These are phyloP conservation scores for Oeneis ivallda DNA, from an alignment of 2,888 invertebrate genomes.

Conservation along the genomic window DNA sequence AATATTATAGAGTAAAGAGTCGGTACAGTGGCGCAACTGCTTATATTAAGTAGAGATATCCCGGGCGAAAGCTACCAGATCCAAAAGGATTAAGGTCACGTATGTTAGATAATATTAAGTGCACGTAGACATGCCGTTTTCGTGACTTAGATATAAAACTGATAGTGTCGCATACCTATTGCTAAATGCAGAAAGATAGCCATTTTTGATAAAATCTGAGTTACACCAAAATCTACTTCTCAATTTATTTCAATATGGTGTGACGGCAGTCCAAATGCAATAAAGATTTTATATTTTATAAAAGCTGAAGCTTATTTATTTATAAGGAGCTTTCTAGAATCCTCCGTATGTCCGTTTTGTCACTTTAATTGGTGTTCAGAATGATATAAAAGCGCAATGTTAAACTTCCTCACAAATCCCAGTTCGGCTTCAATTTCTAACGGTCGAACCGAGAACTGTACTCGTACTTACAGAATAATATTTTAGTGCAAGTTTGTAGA, in stretches of 20 bases:
- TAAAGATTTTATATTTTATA: not conserved
- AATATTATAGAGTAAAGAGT: slow-evolving; percentile 20
- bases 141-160: slow-evolving; percentile 61
- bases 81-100: slow-evolving; percentile 70
- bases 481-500: not conserved
- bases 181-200: slow-evolving; percentile 36
- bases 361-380: slow-evolving; percentile 54
- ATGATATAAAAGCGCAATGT: slow-evolving; percentile 48
- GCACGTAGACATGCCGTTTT: slow-evolving; percentile 65
- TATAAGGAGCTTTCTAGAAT: not conserved
- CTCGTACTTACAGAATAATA: too few relatives aligned
- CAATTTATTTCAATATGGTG: too few relatives aligned
- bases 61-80: slow-evolving; percentile 50
- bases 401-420: slow-evolving; percentile 56
- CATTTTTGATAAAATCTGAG: not conserved
- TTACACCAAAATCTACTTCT: not conserved
- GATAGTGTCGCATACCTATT: slow-evolving; percentile 41
- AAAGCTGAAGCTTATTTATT: not conserved
- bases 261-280: too few relatives aligned
- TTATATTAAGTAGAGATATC: slow-evolving; percentile 46
- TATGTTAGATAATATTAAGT: slow-evolving; percentile 67
- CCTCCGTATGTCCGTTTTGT: slow-evolving; percentile 29
- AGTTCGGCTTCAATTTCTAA: slow-evolving; percentile 60
- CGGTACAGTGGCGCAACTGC: slow-evolving; percentile 29
- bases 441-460: slow-evolving; percentile 53